Percentiles rank a stretch among this genome's conserved stretches.
Evolutionary conservation across 1,140 invertebrate species (phyloP).

Genomic region (Paralvinella palmiformis): DNA sequence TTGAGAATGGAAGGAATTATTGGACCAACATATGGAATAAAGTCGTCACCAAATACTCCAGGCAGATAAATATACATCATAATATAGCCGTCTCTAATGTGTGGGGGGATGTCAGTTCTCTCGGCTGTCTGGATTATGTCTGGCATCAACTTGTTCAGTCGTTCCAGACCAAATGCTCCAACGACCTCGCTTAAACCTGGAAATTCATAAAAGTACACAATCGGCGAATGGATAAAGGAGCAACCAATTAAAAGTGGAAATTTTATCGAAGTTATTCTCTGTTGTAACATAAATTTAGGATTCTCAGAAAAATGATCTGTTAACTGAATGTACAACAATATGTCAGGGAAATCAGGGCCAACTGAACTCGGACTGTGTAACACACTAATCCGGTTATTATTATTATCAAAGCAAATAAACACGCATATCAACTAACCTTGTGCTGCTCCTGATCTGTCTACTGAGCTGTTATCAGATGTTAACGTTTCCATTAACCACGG

Average conservation of each 20-base stretch:
- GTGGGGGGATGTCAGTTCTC: constrained; percentile 79
- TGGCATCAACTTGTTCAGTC: constrained; percentile 94
- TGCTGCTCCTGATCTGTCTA: constrained; percentile 76
- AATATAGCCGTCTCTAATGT: constrained; percentile 98
- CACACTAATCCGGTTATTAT: too few relatives aligned
- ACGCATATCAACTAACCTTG: constrained; percentile 16
- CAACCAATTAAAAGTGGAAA: too few relatives aligned
- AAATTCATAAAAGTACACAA: neutral
- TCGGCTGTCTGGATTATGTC: constrained; percentile 96
- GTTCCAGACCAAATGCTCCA: constrained; percentile 88
- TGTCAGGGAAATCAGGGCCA: too few relatives aligned
- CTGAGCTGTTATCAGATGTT: constrained; percentile 90
- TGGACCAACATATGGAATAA: constrained; percentile 92
- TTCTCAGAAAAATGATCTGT: too few relatives aligned
- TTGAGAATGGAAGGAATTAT: constrained; percentile 97
- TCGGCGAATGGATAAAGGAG: too few relatives aligned
- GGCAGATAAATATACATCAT: constrained; percentile 99
- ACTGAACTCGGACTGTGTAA: too few relatives aligned
- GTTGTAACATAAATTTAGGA: too few relatives aligned
- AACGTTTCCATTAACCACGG: constrained; percentile 98
- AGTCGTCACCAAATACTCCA: constrained; percentile 88
- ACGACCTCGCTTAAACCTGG: constrained; percentile 66
- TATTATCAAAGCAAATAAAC: too few relatives aligned
- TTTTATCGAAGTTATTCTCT: too few relatives aligned
- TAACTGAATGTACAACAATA: too few relatives aligned